Conservation (phyloP, 2,888 invertebrate genomes). For the Mayetiola destructor region DNA sequence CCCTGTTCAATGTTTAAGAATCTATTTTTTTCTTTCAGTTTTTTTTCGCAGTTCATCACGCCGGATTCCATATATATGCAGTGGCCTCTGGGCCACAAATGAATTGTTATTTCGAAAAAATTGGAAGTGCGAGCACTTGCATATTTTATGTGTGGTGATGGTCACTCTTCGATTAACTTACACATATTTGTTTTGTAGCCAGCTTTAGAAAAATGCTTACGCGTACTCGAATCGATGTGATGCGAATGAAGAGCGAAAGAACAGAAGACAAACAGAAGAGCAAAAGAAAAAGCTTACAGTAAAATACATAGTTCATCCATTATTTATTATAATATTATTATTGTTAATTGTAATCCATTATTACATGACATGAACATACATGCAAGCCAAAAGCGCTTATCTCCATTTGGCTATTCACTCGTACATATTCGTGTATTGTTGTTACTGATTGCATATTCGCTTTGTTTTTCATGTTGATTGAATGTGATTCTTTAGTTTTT, state of each 20-base stretch:
- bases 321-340: neutral
- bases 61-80: too few species aligned
- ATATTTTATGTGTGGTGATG: conserved; percentile 9
- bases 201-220: neutral
- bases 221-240: neutral
- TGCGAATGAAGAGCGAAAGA: neutral
- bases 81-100: too few species aligned
- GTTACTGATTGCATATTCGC: neutral
- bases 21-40: too few species aligned
- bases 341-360: too few species aligned
- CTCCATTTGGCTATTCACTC: neutral
- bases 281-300: neutral
- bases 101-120: too few species aligned
- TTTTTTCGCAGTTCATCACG: too few species aligned
- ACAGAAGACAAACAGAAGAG: neutral
- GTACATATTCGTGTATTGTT: neutral
- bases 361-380: too few species aligned
- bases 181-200: conserved; percentile 3
- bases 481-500: too few species aligned
- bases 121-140: too few species aligned
- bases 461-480: neutral
- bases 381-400: too few species aligned
- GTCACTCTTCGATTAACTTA: neutral
- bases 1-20: too few species aligned
- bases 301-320: conserved; percentile 10